A percentile compares a stretch with the other conserved stretches of the same genome.
Evolutionary conservation across 2,797 vertebrate genomes (phyloP).

Genomic region (Danionella dracula): DNA sequence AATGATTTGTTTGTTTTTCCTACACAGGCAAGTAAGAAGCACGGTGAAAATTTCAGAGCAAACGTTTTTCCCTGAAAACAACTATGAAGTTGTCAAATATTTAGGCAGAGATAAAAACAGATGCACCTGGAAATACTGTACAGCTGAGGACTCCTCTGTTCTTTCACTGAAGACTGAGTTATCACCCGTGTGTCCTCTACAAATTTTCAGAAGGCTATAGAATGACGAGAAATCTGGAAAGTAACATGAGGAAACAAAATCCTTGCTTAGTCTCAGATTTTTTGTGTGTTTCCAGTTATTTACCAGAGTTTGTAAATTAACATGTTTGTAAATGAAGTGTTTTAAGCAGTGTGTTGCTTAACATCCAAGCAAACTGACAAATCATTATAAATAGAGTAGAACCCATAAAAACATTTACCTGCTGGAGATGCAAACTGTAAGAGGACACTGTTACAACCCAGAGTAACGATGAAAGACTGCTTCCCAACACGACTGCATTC

Average conservation of each 20-base stretch:
- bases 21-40: too few relatives aligned
- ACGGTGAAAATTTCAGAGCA: too few relatives aligned
- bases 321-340: too few relatives aligned
- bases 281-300: neutral
- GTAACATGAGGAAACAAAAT: neutral
- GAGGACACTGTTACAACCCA: slow-evolving; percentile 93
- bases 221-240: slow-evolving; percentile 88
- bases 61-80: too few relatives aligned
- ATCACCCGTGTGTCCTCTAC: slow-evolving; percentile 78
- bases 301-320: neutral
- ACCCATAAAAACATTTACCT: slow-evolving; percentile 59
- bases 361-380: neutral
- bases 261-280: neutral
- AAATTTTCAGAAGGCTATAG: slow-evolving; percentile 90
- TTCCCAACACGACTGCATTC: slow-evolving; percentile 96
- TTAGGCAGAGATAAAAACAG: too few relatives aligned
- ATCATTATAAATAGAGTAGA: neutral
- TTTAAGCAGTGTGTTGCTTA: too few relatives aligned
- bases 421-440: slow-evolving; percentile 88
- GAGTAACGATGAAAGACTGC: slow-evolving; percentile 93
- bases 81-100: too few relatives aligned
- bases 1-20: too few relatives aligned
- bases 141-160: slow-evolving; percentile 93
- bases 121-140: slow-evolving; percentile 99
- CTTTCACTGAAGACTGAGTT: slow-evolving; percentile 89